phyloP scores from a whole-genome alignment of 1,140 invertebrate genomes.

The Meloidogyne hapla region DNA sequence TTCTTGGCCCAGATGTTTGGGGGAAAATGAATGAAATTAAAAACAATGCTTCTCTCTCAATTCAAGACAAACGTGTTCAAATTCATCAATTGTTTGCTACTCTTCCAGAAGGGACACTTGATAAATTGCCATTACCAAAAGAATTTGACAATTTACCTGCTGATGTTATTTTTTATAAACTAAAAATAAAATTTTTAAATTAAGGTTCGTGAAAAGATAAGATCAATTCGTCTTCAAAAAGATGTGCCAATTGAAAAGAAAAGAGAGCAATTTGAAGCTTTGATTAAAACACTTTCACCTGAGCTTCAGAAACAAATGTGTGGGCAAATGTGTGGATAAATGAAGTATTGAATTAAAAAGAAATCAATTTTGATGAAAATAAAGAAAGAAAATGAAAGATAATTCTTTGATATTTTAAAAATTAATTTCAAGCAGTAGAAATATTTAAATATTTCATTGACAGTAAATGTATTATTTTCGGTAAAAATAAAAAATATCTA shows the following conservation, averaged over 20 bases:
- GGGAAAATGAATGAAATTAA: background rate
- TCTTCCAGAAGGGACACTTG: background rate
- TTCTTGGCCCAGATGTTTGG: background rate
- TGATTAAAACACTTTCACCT: background rate
- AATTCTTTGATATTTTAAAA: too few relatives aligned
- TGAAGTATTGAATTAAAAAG: background rate
- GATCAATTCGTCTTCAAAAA: background rate
- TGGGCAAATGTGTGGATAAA: background rate
- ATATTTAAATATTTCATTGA: too few relatives aligned
- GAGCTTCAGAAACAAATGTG: background rate
- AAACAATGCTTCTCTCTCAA: background rate
- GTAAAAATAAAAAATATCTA: too few relatives aligned
- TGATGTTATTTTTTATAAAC: background rate
- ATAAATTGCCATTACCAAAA: background rate
- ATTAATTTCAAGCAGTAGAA: too few relatives aligned
- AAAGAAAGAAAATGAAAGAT: too few relatives aligned
- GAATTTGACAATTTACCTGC: background rate
- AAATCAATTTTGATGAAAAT: background rate
- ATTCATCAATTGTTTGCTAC: constrained; percentile 2
- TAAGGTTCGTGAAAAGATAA: background rate
- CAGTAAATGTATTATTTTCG: too few relatives aligned
- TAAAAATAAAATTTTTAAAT: background rate
- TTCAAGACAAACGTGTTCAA: constrained; percentile 2
- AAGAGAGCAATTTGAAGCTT: background rate
- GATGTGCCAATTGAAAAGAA: background rate